Conservation (phyloP, 2,888 invertebrate species). For the Rhimphoctona megacephalus region DNA sequence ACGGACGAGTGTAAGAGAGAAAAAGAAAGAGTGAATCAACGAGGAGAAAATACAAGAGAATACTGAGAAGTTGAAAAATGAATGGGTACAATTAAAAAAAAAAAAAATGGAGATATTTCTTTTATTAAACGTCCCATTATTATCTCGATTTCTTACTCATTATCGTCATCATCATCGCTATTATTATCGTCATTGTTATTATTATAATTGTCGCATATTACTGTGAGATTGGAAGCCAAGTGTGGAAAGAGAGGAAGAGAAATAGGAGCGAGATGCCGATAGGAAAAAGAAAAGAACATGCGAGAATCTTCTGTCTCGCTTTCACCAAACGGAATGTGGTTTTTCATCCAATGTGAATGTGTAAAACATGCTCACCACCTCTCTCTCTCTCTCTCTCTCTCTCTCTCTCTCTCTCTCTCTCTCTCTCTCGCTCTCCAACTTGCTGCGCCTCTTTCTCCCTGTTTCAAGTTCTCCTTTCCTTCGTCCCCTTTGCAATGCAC, state of each 20-base stretch:
- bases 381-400: constrained; percentile 14
- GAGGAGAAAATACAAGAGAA: background rate
- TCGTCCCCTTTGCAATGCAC: constrained; percentile 67
- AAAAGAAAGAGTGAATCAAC: background rate
- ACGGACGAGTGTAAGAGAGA: background rate
- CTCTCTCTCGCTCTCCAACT: constrained; percentile 59
- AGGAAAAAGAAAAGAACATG: constrained; percentile 44
- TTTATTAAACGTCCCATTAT: constrained; percentile 48
- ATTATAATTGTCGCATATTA: constrained; percentile 42
- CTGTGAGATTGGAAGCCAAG: constrained; percentile 25
- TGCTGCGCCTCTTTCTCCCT: constrained; percentile 29
- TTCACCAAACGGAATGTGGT: constrained; percentile 64
- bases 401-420: constrained; percentile 11
- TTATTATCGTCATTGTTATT: constrained; percentile 30
- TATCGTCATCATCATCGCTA: constrained; percentile 22
- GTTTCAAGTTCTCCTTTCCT: constrained; percentile 54
- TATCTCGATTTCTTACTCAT: constrained; percentile 14
- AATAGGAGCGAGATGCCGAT: constrained; percentile 16
- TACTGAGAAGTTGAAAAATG: constrained; percentile 4
- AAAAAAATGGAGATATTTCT: background rate
- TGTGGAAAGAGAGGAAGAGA: constrained; percentile 5
- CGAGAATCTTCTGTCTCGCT: constrained; percentile 67
- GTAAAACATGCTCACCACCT: constrained; percentile 34
- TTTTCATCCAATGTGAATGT: constrained; percentile 57
- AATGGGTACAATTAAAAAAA: constrained; percentile 5